phyloP scores from a whole-genome alignment of 2,113 vertebrate genomes.

The Poecilia latipinna region DNA sequence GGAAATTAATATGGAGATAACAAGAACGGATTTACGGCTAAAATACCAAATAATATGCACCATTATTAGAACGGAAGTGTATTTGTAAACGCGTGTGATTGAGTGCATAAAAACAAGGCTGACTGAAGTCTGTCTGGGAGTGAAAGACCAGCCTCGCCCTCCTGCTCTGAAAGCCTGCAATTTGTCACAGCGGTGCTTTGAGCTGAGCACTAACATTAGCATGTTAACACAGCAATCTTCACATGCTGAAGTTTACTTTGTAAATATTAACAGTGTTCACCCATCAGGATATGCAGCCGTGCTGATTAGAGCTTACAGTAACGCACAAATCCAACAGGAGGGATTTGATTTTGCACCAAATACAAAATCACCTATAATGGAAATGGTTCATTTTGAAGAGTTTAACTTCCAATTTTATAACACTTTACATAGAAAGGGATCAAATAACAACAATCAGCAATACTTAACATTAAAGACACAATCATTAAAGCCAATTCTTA shows the following conservation, averaged over 20 bases:
- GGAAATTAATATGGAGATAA: not conserved
- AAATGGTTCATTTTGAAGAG: not conserved
- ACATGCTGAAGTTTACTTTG: not conserved
- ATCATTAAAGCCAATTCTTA: not conserved
- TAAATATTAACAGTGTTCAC: not conserved
- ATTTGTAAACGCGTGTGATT: not conserved
- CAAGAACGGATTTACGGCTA: not conserved
- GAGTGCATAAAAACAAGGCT: not conserved
- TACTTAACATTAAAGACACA: not conserved
- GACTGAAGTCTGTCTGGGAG: not conserved
- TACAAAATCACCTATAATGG: not conserved
- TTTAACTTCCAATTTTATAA: not conserved
- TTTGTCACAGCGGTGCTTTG: slow-evolving; percentile 17
- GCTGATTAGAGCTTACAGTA: slow-evolving; percentile 10
- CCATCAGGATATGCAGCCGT: not conserved
- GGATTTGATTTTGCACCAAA: not conserved
- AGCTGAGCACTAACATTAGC: slow-evolving; percentile 17
- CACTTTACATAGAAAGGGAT: not conserved
- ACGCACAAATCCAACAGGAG: not conserved
- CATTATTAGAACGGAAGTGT: not conserved
- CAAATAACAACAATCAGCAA: not conserved
- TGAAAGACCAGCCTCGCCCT: not conserved
- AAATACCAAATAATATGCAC: not conserved
- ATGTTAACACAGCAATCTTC: not conserved
- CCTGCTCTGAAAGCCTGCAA: slow-evolving; percentile 4